Percentiles rank a stretch among this genome's conserved stretches.
Conservation (phyloP, 2,888 invertebrate genomes). For the Smittia aterrima region DNA sequence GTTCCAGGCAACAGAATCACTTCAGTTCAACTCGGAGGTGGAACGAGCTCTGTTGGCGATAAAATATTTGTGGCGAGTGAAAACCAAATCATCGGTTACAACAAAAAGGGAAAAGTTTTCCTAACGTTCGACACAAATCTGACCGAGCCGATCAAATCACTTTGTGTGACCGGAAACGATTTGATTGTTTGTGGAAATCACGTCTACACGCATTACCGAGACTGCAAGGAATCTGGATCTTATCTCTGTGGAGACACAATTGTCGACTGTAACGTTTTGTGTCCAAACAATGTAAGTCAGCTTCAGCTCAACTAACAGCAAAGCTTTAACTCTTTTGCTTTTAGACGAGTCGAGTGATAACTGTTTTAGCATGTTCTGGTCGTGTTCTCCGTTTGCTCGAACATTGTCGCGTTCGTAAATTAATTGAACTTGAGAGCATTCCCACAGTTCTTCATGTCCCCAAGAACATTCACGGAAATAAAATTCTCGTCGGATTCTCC, state of each 20-base stretch:
- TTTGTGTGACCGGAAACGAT: slow-evolving; percentile 85
- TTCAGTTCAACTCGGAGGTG: slow-evolving; percentile 71
- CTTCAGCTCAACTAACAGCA: not conserved
- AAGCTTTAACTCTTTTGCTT: slow-evolving; percentile 49
- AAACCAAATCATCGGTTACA: slow-evolving; percentile 83
- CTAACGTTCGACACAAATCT: slow-evolving; percentile 87
- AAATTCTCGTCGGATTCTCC: slow-evolving; percentile 79
- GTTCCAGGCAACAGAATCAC: slow-evolving; percentile 73
- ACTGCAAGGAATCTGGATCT: slow-evolving; percentile 85
- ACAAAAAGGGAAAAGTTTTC: slow-evolving; percentile 91
- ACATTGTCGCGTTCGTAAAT: slow-evolving; percentile 67
- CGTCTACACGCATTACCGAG: slow-evolving; percentile 82
- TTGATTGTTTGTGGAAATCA: slow-evolving; percentile 82
- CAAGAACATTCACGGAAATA: slow-evolving; percentile 67
- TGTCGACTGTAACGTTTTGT: slow-evolving; percentile 74
- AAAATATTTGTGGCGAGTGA: slow-evolving; percentile 87
- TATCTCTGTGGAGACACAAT: slow-evolving; percentile 85
- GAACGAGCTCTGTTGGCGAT: slow-evolving; percentile 66
- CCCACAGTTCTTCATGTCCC: slow-evolving; percentile 66
- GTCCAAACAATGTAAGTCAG: slow-evolving; percentile 53
- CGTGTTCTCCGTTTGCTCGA: slow-evolving; percentile 73
- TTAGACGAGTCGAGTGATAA: slow-evolving; percentile 63
- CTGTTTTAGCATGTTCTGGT: slow-evolving; percentile 80
- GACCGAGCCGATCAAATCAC: slow-evolving; percentile 80
- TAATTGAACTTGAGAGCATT: slow-evolving; percentile 55